Conservation (phyloP, 1,140 invertebrate species). For the Neodiprion lecontei region DNA sequence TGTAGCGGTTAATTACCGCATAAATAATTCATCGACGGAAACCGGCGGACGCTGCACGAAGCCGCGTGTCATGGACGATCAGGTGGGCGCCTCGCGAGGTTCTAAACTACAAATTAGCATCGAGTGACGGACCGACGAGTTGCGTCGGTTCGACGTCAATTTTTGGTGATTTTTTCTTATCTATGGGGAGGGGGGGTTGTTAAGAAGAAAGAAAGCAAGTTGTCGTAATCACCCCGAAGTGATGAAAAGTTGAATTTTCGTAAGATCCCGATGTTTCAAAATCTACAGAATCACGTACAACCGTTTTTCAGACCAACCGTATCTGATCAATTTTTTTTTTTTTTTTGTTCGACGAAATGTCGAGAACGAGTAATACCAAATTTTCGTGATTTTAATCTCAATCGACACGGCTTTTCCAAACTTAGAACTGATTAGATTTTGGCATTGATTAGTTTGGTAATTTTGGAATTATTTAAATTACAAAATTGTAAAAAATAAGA, state of each 20-base stretch:
- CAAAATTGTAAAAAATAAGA: no score
- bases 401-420: no score
- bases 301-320: not conserved
- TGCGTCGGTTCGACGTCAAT: not conserved
- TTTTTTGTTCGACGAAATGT: not conserved
- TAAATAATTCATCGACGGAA: constrained; percentile 45
- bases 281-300: not conserved
- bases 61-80: no score
- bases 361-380: not conserved
- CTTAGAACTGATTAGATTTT: no score
- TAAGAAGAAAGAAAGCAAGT: not conserved
- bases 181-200: not conserved
- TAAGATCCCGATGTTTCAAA: not conserved
- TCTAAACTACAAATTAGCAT: not conserved
- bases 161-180: not conserved
- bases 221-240: not conserved
- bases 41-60: not conserved
- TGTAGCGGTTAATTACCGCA: constrained; percentile 38
- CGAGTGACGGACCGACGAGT: not conserved
- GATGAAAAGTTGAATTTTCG: constrained; percentile 3
- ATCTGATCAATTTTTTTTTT: not conserved
- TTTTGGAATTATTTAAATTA: no score
- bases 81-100: no score
- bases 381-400: no score
- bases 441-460: no score